A percentile compares a stretch with the other conserved stretches of the same genome.
phyloP scores from a whole-genome alignment of 2,888 invertebrate species.

The Steromphala cineraria region DNA sequence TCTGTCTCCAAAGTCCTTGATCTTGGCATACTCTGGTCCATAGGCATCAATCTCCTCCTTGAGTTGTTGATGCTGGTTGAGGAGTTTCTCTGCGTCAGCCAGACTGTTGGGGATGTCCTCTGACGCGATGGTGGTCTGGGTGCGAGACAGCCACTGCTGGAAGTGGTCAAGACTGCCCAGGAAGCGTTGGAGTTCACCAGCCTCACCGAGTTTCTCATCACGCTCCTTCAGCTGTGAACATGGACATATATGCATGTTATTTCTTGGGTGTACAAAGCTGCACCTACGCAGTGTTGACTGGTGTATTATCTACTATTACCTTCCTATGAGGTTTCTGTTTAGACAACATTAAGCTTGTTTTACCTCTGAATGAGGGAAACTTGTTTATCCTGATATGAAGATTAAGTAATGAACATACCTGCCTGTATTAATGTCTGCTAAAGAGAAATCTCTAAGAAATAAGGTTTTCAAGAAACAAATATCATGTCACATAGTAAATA shows the following conservation, averaged over 20 bases:
- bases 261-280: too few relatives aligned
- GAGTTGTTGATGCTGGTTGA: conserved; percentile 98
- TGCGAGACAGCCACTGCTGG: conserved; percentile 99
- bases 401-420: too few relatives aligned
- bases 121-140: conserved; percentile 88
- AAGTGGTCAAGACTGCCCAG: conserved; percentile 97
- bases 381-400: too few relatives aligned
- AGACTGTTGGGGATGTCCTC: conserved; percentile 75
- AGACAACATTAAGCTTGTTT: too few relatives aligned
- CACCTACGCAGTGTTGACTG: too few relatives aligned
- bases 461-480: too few relatives aligned
- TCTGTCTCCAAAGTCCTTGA: conserved; percentile 97
- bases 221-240: conserved; percentile 90
- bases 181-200: conserved; percentile 94
- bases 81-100: conserved; percentile 93
- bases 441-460: too few relatives aligned
- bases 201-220: conserved; percentile 98
- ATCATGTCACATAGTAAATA: too few relatives aligned
- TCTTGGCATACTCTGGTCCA: conserved; percentile 97
- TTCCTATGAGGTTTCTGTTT: background rate
- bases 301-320: too few relatives aligned
- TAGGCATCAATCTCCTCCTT: conserved; percentile 99
- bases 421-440: too few relatives aligned
- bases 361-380: too few relatives aligned
- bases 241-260: background rate